These are phyloP conservation scores for Aphidius gifuensis DNA, from an alignment of 1,140 invertebrate species.

Conservation along the genomic window DNA sequence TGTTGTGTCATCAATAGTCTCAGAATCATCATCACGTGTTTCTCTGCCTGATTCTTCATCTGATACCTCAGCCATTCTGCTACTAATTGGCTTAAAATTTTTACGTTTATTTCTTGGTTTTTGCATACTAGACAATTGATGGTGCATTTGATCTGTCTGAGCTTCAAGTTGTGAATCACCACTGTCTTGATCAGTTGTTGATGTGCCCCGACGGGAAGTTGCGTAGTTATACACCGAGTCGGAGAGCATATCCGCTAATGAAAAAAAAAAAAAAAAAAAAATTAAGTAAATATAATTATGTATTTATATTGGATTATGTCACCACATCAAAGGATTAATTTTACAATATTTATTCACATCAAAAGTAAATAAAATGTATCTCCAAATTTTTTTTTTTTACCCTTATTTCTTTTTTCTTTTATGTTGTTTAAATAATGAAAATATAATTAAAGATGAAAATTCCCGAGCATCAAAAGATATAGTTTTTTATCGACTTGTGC, in stretches of 20 bases:
- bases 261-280: conserved; percentile 9
- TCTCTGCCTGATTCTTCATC: conserved; percentile 49
- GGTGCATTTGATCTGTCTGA: conserved; percentile 43
- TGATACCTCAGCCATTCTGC: conserved; percentile 55
- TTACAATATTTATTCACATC: too few species aligned
- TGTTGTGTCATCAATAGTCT: conserved; percentile 32
- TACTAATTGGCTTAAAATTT: conserved; percentile 60
- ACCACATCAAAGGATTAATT: too few species aligned
- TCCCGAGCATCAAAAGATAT: too few species aligned
- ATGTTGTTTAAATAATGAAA: too few species aligned
- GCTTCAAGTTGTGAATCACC: conserved; percentile 46
- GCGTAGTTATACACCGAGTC: conserved; percentile 55
- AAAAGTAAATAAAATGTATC: too few species aligned
- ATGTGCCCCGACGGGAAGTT: conserved; percentile 45
- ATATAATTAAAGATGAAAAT: too few species aligned
- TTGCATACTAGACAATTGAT: conserved; percentile 49
- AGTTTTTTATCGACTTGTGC: too few species aligned
- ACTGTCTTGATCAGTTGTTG: conserved; percentile 48
- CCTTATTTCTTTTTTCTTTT: too few species aligned
- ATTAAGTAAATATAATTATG: too few species aligned
- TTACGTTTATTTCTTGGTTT: conserved; percentile 58
- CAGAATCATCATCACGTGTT: conserved; percentile 44
- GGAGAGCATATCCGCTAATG: conserved; percentile 55
- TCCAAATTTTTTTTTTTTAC: too few species aligned
- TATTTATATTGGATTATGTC: too few species aligned